These are phyloP conservation scores for Hofmannophila pseudospretella DNA, from an alignment of 2,888 invertebrate genomes.

Conservation along the genomic window DNA sequence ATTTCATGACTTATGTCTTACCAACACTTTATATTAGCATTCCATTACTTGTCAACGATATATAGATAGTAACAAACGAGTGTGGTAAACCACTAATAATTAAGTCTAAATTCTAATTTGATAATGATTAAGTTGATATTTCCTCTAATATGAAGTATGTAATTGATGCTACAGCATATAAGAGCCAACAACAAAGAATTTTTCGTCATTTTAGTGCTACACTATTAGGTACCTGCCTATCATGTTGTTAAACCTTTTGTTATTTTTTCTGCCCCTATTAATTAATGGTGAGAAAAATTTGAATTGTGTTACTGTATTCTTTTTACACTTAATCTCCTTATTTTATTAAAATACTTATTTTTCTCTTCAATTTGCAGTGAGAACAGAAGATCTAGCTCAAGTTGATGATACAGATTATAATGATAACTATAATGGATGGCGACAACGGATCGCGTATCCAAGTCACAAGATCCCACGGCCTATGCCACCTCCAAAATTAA, in stretches of 20 bases:
- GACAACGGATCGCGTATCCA: neutral
- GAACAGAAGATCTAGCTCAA: neutral
- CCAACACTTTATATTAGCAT: too few species aligned
- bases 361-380: neutral
- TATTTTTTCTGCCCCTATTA: conserved; percentile 26
- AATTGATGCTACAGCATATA: neutral
- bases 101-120: conserved; percentile 16
- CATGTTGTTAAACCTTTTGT: conserved; percentile 22
- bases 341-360: conserved; percentile 1
- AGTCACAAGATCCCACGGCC: conserved; percentile 2
- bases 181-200: neutral
- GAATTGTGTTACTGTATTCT: neutral
- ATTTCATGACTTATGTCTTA: too few species aligned
- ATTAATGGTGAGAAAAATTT: conserved; percentile 31
- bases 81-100: conserved; percentile 11
- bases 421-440: neutral
- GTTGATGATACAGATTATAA: neutral
- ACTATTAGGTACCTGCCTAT: neutral
- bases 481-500: neutral
- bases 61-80: neutral
- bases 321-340: neutral
- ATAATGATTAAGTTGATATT: conserved; percentile 22
- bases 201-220: too few species aligned
- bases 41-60: too few species aligned
- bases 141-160: too few species aligned